Evolutionary conservation across 1,140 invertebrate species (phyloP).

Genomic region (Pseudachorutes palmiensis): DNA sequence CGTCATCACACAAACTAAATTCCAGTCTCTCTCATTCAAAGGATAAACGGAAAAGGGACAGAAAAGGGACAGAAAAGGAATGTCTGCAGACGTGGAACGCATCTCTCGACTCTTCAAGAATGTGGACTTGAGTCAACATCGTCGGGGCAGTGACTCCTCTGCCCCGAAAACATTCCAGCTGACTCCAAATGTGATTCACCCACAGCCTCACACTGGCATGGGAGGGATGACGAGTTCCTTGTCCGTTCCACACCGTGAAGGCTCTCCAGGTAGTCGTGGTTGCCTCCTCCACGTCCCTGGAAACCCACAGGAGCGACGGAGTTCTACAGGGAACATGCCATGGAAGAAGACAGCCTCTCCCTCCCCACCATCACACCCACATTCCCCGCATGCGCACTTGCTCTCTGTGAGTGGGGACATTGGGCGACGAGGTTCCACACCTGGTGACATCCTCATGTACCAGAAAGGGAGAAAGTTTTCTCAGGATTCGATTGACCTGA

Average conservation of each 20-base stretch:
- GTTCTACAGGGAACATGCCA: slow-evolving; percentile 35
- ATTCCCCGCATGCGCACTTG: background rate
- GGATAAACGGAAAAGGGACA: background rate
- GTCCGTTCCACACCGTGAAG: background rate
- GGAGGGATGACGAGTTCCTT: slow-evolving; percentile 6
- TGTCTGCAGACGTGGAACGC: slow-evolving; percentile 26
- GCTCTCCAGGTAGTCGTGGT: slow-evolving; percentile 10
- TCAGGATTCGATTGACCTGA: slow-evolving; percentile 38
- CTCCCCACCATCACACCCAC: slow-evolving; percentile 11
- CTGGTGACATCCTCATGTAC: slow-evolving; percentile 32
- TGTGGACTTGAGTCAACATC: slow-evolving; percentile 18
- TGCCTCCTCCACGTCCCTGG: slow-evolving; percentile 30
- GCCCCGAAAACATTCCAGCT: slow-evolving; percentile 29
- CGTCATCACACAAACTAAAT: background rate
- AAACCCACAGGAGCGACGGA: slow-evolving; percentile 24
- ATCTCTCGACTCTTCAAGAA: slow-evolving; percentile 28
- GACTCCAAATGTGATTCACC: slow-evolving; percentile 18
- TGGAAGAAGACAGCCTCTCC: slow-evolving; percentile 31
- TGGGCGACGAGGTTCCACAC: slow-evolving; percentile 31
- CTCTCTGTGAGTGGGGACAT: background rate
- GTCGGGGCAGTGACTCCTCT: slow-evolving; percentile 34
- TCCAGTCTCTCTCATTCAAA: background rate
- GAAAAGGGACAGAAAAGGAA: background rate
- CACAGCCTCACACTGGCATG: slow-evolving; percentile 15
- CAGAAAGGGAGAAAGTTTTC: slow-evolving; percentile 37